Evolutionary conservation across 2,888 invertebrate genomes (phyloP).

Genomic region (Caradrina clavipalpis): DNA sequence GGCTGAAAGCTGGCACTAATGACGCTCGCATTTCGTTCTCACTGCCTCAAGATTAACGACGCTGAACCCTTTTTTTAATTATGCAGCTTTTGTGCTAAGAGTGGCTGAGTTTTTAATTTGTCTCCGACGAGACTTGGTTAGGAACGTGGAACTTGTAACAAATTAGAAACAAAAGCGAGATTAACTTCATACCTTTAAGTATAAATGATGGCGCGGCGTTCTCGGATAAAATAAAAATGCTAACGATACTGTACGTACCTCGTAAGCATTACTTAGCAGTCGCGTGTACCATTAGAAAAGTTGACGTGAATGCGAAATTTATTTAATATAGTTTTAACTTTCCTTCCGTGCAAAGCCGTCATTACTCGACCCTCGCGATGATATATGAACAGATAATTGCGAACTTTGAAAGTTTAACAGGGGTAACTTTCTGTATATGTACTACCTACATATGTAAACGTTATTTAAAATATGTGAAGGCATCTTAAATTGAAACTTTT

Average conservation of each 20-base stretch:
- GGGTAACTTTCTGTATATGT: slow-evolving; percentile 24
- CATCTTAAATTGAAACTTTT: slow-evolving; percentile 25
- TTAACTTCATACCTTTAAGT: slow-evolving; percentile 47
- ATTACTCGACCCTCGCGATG: slow-evolving; percentile 31
- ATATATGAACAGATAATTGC: slow-evolving; percentile 48
- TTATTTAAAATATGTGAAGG: slow-evolving; percentile 14
- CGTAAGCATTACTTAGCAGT: slow-evolving; percentile 23
- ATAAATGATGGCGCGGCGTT: slow-evolving; percentile 26
- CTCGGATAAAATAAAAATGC: slow-evolving; percentile 31
- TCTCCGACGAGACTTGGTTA: slow-evolving; percentile 55
- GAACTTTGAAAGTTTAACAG: slow-evolving; percentile 20
- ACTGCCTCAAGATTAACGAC: slow-evolving; percentile 77
- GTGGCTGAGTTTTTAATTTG: slow-evolving; percentile 71
- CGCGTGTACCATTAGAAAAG: slow-evolving; percentile 34
- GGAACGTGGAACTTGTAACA: slow-evolving; percentile 55
- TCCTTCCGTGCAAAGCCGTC: slow-evolving; percentile 45
- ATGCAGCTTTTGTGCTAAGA: slow-evolving; percentile 73
- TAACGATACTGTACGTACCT: slow-evolving; percentile 19
- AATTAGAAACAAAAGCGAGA: slow-evolving; percentile 61
- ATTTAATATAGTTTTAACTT: slow-evolving; percentile 60
- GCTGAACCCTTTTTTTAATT: slow-evolving; percentile 81
- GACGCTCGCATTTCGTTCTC: slow-evolving; percentile 75
- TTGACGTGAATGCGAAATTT: slow-evolving; percentile 40
- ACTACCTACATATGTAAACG: slow-evolving; percentile 15
- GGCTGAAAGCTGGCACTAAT: slow-evolving; percentile 67